Evolutionary conservation across 1,140 invertebrate species (phyloP).

Genomic region (Leucophenga varia): DNA sequence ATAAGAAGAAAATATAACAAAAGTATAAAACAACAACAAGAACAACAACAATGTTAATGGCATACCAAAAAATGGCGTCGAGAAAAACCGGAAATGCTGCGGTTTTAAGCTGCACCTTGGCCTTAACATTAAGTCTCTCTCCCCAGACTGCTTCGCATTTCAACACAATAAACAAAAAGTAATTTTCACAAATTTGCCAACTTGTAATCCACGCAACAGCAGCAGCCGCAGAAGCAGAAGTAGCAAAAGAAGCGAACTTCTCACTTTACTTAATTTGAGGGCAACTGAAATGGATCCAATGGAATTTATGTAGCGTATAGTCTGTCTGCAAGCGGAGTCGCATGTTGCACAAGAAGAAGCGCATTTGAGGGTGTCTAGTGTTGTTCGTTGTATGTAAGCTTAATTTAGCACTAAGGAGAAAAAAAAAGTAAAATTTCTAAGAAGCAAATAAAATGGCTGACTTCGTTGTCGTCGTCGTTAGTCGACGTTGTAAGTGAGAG

Average conservation of each 20-base stretch:
- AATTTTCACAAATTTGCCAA: conserved; percentile 56
- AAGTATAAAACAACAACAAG: conserved; percentile 19
- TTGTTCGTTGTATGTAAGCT: too few species aligned
- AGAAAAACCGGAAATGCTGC: conserved; percentile 11
- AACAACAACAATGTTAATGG: conserved; percentile 50
- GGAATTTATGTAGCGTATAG: conserved; percentile 50
- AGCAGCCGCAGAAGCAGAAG: conserved; percentile 14
- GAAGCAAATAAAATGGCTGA: too few species aligned
- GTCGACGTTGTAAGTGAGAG: conserved; percentile 28
- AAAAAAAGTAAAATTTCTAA: too few species aligned
- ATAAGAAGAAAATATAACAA: not conserved
- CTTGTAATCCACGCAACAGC: conserved; percentile 43
- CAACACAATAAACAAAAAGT: conserved; percentile 54
- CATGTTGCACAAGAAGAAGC: not conserved
- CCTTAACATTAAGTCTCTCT: conserved; percentile 42
- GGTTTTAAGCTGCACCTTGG: conserved; percentile 28
- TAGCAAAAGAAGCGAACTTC: not conserved
- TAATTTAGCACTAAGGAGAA: too few species aligned
- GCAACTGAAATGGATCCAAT: conserved; percentile 18
- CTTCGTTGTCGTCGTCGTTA: not conserved
- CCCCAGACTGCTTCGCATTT: conserved; percentile 28
- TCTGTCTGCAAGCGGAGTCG: conserved; percentile 2
- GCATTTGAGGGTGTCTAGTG: not conserved
- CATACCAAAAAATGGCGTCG: conserved; percentile 5
- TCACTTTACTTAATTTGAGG: not conserved